These are phyloP conservation scores for Nemotelus nigrinus DNA, from an alignment of 2,888 invertebrate genomes.

Conservation along the genomic window DNA sequence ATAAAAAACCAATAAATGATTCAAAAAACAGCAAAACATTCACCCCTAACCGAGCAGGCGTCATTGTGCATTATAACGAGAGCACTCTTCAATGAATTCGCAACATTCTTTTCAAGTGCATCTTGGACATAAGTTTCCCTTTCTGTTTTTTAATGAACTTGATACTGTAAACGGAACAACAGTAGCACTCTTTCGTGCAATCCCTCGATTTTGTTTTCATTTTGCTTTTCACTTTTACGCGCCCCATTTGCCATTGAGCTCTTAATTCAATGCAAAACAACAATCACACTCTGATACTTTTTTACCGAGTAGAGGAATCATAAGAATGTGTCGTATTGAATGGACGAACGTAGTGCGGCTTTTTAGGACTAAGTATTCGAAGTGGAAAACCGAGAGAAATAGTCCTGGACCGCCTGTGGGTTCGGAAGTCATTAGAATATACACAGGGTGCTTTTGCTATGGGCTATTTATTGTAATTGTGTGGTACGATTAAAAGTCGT, in stretches of 20 bases:
- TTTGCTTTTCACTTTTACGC: conserved; percentile 40
- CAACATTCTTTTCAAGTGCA: conserved; percentile 43
- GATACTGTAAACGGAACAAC: conserved; percentile 11
- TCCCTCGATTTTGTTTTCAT: conserved; percentile 4
- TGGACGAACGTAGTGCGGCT: background rate
- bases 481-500: background rate
- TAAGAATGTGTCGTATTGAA: conserved; percentile 13
- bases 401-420: conserved; percentile 50
- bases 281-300: conserved; percentile 38
- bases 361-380: background rate
- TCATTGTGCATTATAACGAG: background rate
- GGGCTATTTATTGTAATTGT: background rate
- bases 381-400: conserved; percentile 1
- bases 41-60: conserved; percentile 9
- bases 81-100: conserved; percentile 36
- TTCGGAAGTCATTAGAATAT: conserved; percentile 52
- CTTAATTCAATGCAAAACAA: conserved; percentile 39
- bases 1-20: conserved; percentile 41
- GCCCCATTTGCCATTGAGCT: conserved; percentile 50
- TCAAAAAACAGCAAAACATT: conserved; percentile 36
- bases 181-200: conserved; percentile 26
- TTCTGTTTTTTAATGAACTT: conserved; percentile 50
- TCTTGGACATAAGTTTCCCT: conserved; percentile 50
- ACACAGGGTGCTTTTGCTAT: conserved; percentile 2
- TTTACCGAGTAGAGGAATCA: conserved; percentile 2